Evolutionary conservation across 2,113 vertebrate genomes (phyloP).

Genomic region (Cygnus buccinator): DNA sequence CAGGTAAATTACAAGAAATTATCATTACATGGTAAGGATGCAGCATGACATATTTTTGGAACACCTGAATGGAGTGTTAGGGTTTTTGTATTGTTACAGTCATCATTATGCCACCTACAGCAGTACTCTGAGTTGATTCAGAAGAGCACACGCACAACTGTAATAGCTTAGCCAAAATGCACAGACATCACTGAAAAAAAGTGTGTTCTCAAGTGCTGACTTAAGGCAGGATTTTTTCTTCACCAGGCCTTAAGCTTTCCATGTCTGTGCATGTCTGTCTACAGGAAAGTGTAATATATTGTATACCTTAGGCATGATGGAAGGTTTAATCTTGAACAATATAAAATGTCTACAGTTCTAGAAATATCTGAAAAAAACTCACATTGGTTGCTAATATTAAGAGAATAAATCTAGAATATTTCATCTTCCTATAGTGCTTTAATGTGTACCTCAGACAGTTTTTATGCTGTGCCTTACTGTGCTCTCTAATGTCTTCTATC

Average conservation of each 20-base stretch:
- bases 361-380: not conserved
- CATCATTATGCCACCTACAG: not conserved
- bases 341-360: not conserved
- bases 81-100: not conserved
- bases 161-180: not conserved
- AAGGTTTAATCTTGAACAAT: not conserved
- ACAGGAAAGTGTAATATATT: not conserved
- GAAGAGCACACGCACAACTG: not conserved
- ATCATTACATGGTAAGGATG: not conserved
- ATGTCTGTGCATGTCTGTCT: not conserved
- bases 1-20: slow-evolving; percentile 2
- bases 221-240: not conserved
- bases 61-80: not conserved
- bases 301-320: not conserved
- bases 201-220: not conserved
- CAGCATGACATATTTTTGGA: not conserved
- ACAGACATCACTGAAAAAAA: not conserved
- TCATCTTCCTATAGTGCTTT: not conserved
- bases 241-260: not conserved
- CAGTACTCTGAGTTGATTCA: not conserved
- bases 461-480: not conserved
- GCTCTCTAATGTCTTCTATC: not conserved
- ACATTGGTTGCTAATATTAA: not conserved
- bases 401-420: not conserved
- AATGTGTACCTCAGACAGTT: not conserved